Conservation (phyloP, 2,888 invertebrate genomes). For the Blomia tropicalis region DNA sequence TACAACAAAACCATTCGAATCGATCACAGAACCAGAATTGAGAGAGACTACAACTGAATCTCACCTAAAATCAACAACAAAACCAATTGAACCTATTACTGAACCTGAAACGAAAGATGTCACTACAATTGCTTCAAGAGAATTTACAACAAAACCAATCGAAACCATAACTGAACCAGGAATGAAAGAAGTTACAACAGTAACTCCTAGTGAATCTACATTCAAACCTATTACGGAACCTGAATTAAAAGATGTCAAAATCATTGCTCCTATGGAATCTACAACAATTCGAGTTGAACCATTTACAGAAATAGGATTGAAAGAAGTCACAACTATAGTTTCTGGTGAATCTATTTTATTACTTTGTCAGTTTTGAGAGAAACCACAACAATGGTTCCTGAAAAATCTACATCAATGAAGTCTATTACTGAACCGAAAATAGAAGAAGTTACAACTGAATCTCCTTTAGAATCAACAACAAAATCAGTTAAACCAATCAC, state of each 20-base stretch:
- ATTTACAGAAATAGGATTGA: no score
- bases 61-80: not conserved
- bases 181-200: slow-evolving; percentile 31
- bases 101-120: not conserved
- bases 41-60: not conserved
- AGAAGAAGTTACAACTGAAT: slow-evolving; percentile 19
- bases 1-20: not conserved
- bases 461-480: not conserved
- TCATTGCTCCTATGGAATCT: slow-evolving; percentile 23
- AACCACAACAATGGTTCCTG: not conserved
- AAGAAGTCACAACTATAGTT: not conserved
- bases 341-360: not conserved
- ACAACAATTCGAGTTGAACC: no score
- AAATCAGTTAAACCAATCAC: not conserved
- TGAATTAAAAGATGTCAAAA: not conserved
- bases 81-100: not conserved
- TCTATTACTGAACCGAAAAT: no score
- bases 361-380: not conserved
- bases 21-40: not conserved
- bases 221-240: not conserved
- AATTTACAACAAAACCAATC: not conserved
- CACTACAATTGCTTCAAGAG: not conserved
- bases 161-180: slow-evolving; percentile 19
- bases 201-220: not conserved
- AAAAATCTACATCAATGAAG: slow-evolving; percentile 19